These are phyloP conservation scores for Caenorhabditis becei DNA, from an alignment of 2,888 invertebrate genomes.

Conservation along the genomic window DNA sequence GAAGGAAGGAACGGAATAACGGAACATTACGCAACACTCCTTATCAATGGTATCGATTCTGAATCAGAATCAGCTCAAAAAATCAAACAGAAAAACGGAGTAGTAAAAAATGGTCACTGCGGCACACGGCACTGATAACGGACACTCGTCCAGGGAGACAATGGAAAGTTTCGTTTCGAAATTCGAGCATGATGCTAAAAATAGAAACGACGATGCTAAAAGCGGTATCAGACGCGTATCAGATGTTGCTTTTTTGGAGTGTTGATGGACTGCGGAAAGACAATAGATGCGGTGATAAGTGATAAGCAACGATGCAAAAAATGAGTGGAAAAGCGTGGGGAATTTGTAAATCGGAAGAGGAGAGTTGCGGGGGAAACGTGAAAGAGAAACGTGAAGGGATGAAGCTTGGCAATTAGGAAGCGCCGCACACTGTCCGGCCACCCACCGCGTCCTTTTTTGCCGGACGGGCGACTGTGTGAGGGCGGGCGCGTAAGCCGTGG, in stretches of 20 bases:
- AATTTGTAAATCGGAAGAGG: not conserved
- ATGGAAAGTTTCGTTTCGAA: constrained; percentile 54
- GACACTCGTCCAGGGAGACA: constrained; percentile 38
- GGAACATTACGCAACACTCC: constrained; percentile 47
- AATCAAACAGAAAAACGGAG: constrained; percentile 49
- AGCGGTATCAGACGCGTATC: constrained; percentile 51
- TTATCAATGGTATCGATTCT: constrained; percentile 34
- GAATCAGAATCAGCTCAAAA: constrained; percentile 30
- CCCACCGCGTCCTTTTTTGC: constrained; percentile 58
- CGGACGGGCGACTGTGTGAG: constrained; percentile 50
- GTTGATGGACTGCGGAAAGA: constrained; percentile 39
- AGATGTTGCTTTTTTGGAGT: constrained; percentile 52
- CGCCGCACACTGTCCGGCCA: constrained; percentile 20
- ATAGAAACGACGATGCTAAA: constrained; percentile 53
- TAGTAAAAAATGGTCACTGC: constrained; percentile 55
- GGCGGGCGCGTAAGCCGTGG: constrained; percentile 49
- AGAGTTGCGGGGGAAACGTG: constrained; percentile 1
- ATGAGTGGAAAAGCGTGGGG: not conserved
- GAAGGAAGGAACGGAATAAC: constrained; percentile 22
- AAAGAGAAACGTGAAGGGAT: constrained; percentile 7
- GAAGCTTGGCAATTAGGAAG: constrained; percentile 6
- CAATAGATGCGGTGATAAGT: constrained; percentile 40
- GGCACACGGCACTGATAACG: constrained; percentile 36
- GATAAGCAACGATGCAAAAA: constrained; percentile 6
- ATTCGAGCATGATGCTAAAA: constrained; percentile 45